Evolutionary conservation across 2,888 invertebrate genomes (phyloP), one percentile per base, ranked within the genome.

Genomic region (Balanococcus diminutus): DNA sequence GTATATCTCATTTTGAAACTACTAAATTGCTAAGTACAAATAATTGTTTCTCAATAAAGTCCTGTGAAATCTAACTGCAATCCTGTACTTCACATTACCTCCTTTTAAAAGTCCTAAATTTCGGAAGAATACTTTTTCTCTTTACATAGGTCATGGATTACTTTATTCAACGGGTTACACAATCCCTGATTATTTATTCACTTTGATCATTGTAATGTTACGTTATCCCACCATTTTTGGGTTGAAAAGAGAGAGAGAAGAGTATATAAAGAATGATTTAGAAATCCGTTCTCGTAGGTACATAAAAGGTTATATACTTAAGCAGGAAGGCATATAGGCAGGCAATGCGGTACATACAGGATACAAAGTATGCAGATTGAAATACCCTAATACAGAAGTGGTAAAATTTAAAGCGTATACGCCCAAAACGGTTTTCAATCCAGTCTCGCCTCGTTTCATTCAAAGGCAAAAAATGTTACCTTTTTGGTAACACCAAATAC

Each of bases 381-480:
- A 67, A 28, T 67, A 51, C 51, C 51, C 51, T 51, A 67, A 25
- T 67, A 3, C 61, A 67, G 28, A 67, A 67, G n/a, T 67, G n/a
- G 14, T 61, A 42, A 36, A 31, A 75, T 28, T 82, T n/a, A 84
- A 32, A 32, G 39, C 79, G 19, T 36, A n/a, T n/a, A n/a, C n/a
- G n/a, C n/a, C n/a, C n/a, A 79, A 79, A 79, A 79, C 19, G n/a
- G 79, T n/a, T 36, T 39, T 67, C 28, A 67, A 67, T 67, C 28
- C 4, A 14, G 2, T 11, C 11, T 14, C 9, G 61, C 28, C 28
- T 14, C 14, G 2, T 11, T 3, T 14, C 9, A 28, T 14, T 28
- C 61, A 67, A 67, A 67, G 61, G 22, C 22, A 56, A 67, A 67
- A 67, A 67, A 67, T 14, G 3, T 25, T 61, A 25, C 19, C 9